Evolutionary conservation across 2,113 vertebrate species (phyloP).

Genomic region (Hemichromis elongatus): DNA sequence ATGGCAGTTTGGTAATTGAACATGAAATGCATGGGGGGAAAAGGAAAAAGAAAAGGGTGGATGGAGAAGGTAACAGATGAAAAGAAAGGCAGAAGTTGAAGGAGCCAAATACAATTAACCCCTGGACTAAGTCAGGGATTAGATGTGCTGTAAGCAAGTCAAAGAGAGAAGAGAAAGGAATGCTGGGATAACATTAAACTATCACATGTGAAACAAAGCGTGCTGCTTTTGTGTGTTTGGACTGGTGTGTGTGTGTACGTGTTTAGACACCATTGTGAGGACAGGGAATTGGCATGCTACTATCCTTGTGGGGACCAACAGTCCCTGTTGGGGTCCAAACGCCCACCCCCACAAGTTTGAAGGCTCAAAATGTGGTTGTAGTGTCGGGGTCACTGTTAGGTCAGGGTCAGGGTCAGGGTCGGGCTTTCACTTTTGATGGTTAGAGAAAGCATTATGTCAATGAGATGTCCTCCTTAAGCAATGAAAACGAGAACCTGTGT

Average conservation of each 20-base stretch:
- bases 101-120: constrained; percentile 41
- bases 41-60: not conserved
- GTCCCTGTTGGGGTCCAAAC: too few relatives aligned
- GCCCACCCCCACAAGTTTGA: too few relatives aligned
- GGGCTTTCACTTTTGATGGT: too few relatives aligned
- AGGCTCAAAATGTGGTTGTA: too few relatives aligned
- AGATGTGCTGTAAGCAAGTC: constrained; percentile 34
- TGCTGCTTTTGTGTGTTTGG: not conserved
- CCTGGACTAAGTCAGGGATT: constrained; percentile 37
- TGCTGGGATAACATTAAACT: not conserved
- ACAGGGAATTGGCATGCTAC: too few relatives aligned
- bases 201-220: not conserved
- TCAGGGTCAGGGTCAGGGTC: too few relatives aligned
- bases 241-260: not conserved
- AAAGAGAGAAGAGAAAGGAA: not conserved
- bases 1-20: constrained; percentile 54
- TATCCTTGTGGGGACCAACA: too few relatives aligned
- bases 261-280: too few relatives aligned
- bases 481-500: too few relatives aligned
- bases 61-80: constrained; percentile 1
- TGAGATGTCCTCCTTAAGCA: too few relatives aligned
- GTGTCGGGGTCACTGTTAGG: too few relatives aligned
- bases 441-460: too few relatives aligned
- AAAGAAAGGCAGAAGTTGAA: constrained; percentile 17
- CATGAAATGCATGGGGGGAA: constrained; percentile 19